phyloP scores from a whole-genome alignment of 2,888 invertebrate species.

The Athalia circularis region DNA sequence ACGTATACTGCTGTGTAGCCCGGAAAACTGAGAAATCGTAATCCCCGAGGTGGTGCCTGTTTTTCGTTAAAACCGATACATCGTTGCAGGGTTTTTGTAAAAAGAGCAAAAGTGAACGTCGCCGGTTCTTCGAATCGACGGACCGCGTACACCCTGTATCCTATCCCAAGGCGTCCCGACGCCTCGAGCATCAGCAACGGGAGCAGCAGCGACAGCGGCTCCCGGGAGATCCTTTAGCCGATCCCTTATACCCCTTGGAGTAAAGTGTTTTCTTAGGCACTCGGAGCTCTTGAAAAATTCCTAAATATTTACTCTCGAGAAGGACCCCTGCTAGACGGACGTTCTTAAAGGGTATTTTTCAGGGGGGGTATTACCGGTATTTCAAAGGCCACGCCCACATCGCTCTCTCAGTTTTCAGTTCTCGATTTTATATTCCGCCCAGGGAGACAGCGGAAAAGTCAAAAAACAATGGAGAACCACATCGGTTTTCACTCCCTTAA shows the following conservation, averaged over 20 bases:
- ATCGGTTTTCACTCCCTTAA: slow-evolving; percentile 41
- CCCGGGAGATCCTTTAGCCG: slow-evolving; percentile 48
- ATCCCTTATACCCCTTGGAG: slow-evolving; percentile 51
- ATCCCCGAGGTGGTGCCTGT: slow-evolving; percentile 12
- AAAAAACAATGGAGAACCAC: slow-evolving; percentile 5
- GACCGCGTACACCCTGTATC: not conserved
- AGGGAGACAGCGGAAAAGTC: slow-evolving; percentile 44
- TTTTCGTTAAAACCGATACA: slow-evolving; percentile 28
- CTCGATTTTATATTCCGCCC: slow-evolving; percentile 30
- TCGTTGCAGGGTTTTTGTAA: too few species aligned
- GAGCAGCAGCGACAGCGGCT: slow-evolving; percentile 19
- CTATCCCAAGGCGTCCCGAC: slow-evolving; percentile 24
- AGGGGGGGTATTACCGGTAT: slow-evolving; percentile 54
- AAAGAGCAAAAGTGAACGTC: not conserved
- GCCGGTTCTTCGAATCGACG: slow-evolving; percentile 21
- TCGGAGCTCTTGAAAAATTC: slow-evolving; percentile 69
- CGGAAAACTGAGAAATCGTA: not conserved
- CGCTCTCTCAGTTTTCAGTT: slow-evolving; percentile 50
- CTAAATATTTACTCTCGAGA: slow-evolving; percentile 70
- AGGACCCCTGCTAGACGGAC: slow-evolving; percentile 47
- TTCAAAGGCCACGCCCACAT: slow-evolving; percentile 53
- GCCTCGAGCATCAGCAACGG: not conserved
- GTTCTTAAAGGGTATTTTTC: slow-evolving; percentile 64
- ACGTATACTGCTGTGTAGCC: too few species aligned
- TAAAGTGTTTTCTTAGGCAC: slow-evolving; percentile 72